Conservation (phyloP, 2,888 invertebrate species). For the Watsonalla binaria region DNA sequence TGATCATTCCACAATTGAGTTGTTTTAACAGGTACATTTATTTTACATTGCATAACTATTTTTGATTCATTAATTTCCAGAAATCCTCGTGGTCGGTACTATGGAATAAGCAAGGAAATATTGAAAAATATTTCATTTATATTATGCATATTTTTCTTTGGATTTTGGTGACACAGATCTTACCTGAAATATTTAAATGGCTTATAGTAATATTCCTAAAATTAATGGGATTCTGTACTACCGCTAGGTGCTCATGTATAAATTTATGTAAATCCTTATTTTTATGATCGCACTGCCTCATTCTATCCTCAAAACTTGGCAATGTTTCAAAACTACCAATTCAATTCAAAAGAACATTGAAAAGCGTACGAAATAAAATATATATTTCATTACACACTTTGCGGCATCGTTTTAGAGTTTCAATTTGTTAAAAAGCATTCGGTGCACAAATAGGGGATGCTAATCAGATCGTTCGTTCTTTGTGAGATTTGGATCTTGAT, state of each 20-base stretch:
- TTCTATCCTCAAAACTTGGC: not conserved
- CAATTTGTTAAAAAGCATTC: not conserved
- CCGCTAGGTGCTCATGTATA: not conserved
- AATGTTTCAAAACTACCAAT: not conserved
- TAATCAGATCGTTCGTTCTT: not conserved
- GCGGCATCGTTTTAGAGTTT: not conserved
- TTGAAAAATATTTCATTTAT: too few species aligned
- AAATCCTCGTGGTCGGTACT: too few species aligned
- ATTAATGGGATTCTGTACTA: not conserved
- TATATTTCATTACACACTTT: not conserved
- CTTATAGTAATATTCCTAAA: not conserved
- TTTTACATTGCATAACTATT: too few species aligned
- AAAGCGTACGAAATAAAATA: not conserved
- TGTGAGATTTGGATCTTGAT: conserved; percentile 1
- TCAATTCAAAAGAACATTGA: not conserved
- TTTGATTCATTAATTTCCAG: too few species aligned
- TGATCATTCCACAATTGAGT: not conserved
- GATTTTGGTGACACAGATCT: not conserved
- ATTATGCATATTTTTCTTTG: too few species aligned
- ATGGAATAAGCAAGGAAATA: too few species aligned
- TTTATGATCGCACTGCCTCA: conserved; percentile 2
- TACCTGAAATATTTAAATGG: not conserved
- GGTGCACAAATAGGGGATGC: not conserved
- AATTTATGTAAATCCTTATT: conserved; percentile 3
- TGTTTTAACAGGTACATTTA: too few species aligned